These are phyloP conservation scores for Arrhamphus sclerolepis DNA, from an alignment of 2,797 vertebrate species.

Conservation along the genomic window DNA sequence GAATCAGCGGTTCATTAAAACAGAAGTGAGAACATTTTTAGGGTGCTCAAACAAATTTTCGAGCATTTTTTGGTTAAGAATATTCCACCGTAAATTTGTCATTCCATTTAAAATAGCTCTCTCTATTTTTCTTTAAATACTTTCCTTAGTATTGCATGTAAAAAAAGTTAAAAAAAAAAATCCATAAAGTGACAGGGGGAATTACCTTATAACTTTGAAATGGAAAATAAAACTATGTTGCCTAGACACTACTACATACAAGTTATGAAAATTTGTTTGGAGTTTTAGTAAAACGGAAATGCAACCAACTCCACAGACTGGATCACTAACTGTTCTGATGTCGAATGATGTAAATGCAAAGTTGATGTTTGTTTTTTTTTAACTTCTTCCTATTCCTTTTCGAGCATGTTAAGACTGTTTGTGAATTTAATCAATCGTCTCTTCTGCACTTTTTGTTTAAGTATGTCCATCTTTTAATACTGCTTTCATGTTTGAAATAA, in stretches of 20 bases:
- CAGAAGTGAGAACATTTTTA: not conserved
- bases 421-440: too few species aligned
- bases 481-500: too few species aligned
- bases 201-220: not conserved
- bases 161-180: not conserved
- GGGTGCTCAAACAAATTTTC: not conserved
- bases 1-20: not conserved
- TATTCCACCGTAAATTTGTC: not conserved
- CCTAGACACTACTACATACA: too few species aligned
- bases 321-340: constrained; percentile 21
- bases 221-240: not conserved
- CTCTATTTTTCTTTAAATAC: too few species aligned
- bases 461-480: too few species aligned
- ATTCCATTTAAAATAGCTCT: not conserved
- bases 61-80: not conserved
- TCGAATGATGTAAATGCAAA: constrained; percentile 1
- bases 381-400: too few species aligned
- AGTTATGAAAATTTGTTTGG: too few species aligned
- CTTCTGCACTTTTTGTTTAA: too few species aligned
- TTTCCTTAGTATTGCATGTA: too few species aligned
- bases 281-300: not conserved
- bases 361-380: not conserved
- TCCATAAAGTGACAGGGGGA: not conserved
- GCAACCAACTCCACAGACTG: constrained; percentile 9
- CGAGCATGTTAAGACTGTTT: too few species aligned